Evolutionary conservation across 2,113 vertebrate genomes (phyloP), one percentile per base, ranked within the genome.

Genomic region (Prunella fulvescens): DNA sequence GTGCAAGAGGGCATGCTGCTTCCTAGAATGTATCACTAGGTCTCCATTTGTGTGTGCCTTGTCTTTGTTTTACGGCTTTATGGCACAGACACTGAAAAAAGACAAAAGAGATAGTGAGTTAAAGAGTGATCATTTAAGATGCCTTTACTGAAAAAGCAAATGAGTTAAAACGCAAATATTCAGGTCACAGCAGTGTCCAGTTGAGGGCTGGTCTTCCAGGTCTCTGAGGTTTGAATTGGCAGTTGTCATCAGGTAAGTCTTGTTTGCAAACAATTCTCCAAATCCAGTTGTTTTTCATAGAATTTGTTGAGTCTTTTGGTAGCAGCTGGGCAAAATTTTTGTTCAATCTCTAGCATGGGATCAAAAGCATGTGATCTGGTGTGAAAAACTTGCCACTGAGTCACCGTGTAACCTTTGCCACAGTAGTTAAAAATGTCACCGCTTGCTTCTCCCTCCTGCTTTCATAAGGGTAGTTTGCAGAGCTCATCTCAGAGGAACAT

Each of bases 21-120:
- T 50, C 79, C 37, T 35, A 24, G 22, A 47, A 18, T 0, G 0
- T 29, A 9, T 14, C 2, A 1, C 20, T 29, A 15, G 2, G 14
- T 56, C 58, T 50, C 35, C 18, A 12, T 6, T 0, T 24, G 12
- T 15, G 35, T 24, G 51, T 37, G 28, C 31, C 31, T 22, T 26
- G n/a, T 28, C 45, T 54, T 45, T 42, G 19, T 15, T 79, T 74
- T 50, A 60, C 7, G 29, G 2, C 48, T 90, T 74, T 37, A 8
- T 57, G 83, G 54, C 44, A 60, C 22, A 16, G 50, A 39, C 9
- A 19, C 37, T 69, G 54, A 44, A 72, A 88, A 76, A 1, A 56
- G 11, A 29, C 35, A 56, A 47, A 69, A 20, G 17, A 17, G 17
- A 10, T 18, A 0, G 0, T 1, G 19, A 35, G 33, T 65, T 82